These are phyloP conservation scores for Parazoanthus atlanticus DNA, from an alignment of 92 coral and sea anemone genomes.

Conservation along the genomic window DNA sequence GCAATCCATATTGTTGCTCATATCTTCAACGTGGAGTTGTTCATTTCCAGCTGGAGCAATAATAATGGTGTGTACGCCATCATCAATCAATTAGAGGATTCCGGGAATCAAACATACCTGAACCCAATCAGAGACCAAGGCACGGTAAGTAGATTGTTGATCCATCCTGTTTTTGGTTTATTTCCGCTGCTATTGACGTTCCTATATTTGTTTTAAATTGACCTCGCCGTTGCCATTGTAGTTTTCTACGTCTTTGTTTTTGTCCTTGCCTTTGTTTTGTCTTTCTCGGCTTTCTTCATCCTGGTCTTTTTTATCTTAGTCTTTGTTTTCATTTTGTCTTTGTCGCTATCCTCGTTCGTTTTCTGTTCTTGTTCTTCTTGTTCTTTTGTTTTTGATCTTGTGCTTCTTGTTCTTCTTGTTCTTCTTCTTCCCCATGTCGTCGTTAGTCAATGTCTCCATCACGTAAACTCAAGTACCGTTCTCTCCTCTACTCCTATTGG, in stretches of 20 bases:
- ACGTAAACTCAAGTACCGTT: too few relatives aligned
- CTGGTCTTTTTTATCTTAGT: neutral
- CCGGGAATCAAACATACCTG: conserved; percentile 66
- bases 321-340: too few relatives aligned
- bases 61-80: conserved; percentile 41
- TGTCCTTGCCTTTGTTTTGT: neutral
- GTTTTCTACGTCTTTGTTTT: too few relatives aligned
- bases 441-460: too few relatives aligned
- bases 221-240: too few relatives aligned
- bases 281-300: neutral
- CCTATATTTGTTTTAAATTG: neutral
- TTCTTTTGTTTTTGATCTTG: neutral
- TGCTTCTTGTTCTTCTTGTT: too few relatives aligned
- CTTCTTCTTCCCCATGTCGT: too few relatives aligned
- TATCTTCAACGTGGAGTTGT: conserved; percentile 84
- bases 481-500: too few relatives aligned
- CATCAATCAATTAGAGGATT: conserved; percentile 71
- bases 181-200: neutral
- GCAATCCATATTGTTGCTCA: conserved; percentile 90
- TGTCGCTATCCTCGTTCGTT: neutral
- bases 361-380: neutral
- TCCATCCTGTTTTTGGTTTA: neutral
- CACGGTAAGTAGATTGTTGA: conserved; percentile 60
- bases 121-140: conserved; percentile 75
- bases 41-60: conserved; percentile 62